These are phyloP conservation scores for Periphyllus acericola DNA, from an alignment of 2,888 invertebrate genomes.

Conservation along the genomic window DNA sequence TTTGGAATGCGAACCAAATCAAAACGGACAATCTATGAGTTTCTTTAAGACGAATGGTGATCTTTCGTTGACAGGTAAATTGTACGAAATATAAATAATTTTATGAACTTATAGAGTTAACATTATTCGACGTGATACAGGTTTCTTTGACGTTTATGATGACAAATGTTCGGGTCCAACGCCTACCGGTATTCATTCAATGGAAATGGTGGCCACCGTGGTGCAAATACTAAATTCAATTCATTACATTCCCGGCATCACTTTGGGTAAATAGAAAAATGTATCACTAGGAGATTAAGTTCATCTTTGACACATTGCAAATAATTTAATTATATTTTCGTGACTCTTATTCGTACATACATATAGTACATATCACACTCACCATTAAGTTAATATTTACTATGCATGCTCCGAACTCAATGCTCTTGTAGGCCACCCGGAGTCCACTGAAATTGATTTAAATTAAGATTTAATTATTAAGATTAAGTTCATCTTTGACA, in stretches of 20 bases:
- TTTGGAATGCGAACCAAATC: constrained; percentile 41
- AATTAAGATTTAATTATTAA: too few species aligned
- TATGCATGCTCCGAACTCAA: too few species aligned
- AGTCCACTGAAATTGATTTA: too few species aligned
- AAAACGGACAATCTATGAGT: constrained; percentile 50
- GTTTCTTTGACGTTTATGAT: constrained; percentile 65
- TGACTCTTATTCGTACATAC: too few species aligned
- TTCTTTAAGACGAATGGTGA: constrained; percentile 39
- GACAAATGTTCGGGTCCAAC: constrained; percentile 67
- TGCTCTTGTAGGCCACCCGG: too few species aligned
- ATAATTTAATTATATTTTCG: not conserved
- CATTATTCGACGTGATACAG: constrained; percentile 2
- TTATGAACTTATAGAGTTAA: not conserved
- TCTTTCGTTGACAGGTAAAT: constrained; percentile 41
- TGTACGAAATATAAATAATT: not conserved
- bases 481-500: not conserved
- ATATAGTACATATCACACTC: too few species aligned
- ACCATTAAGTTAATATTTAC: too few species aligned
- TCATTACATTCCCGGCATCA: constrained; percentile 67
- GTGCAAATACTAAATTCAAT: constrained; percentile 67
- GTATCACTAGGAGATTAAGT: not conserved
- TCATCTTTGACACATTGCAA: not conserved
- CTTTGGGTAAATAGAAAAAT: constrained; percentile 67
- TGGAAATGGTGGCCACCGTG: constrained; percentile 68
- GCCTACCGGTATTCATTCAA: constrained; percentile 67